Evolutionary conservation across 2,797 vertebrate species (phyloP).

Genomic region (Enteromius viviparus): DNA sequence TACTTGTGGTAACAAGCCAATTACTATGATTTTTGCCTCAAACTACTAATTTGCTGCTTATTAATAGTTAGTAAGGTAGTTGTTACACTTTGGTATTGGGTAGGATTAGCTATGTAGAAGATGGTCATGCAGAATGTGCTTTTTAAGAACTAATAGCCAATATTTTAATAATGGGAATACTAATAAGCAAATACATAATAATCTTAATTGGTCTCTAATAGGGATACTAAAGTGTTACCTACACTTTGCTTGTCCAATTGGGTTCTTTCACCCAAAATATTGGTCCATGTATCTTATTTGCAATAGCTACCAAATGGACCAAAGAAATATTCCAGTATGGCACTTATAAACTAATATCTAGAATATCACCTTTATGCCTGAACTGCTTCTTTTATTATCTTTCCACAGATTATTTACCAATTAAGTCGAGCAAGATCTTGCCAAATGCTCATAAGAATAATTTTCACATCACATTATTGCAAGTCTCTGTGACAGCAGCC

Average conservation of each 20-base stretch:
- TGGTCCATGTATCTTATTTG: neutral
- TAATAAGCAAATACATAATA: no score
- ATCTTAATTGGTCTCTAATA: no score
- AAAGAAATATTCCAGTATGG: neutral
- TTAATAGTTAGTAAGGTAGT: no score
- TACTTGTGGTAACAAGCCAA: no score
- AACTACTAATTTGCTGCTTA: no score
- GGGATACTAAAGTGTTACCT: no score
- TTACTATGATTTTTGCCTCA: no score
- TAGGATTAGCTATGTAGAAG: no score
- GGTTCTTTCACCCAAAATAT: neutral
- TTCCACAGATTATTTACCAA: neutral
- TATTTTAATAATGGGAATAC: no score
- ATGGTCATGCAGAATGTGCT: no score
- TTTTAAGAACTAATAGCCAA: no score
- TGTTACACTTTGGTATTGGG: no score
- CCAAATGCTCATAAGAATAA: neutral
- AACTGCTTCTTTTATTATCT: neutral
- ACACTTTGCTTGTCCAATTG: neutral
- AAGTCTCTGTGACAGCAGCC: neutral
- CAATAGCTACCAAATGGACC: neutral
- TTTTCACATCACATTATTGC: neutral
- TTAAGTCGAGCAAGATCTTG: neutral
- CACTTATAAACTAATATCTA: neutral
- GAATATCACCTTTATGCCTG: neutral